Conservation (phyloP, 2,113 vertebrate species). For the Phalacrocorax brasilianus region DNA sequence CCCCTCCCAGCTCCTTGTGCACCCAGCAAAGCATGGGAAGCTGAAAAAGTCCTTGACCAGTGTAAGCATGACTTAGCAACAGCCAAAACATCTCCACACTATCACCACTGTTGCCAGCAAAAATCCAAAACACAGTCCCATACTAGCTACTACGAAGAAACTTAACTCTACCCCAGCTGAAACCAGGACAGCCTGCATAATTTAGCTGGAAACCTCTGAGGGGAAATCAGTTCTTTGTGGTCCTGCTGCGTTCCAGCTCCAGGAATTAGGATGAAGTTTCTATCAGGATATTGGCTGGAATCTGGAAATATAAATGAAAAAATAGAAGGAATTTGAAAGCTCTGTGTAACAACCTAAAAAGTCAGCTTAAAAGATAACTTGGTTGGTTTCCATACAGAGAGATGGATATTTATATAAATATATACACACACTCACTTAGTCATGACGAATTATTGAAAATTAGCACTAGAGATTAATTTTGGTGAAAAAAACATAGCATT, state of each 20-base stretch:
- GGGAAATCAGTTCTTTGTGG: neutral
- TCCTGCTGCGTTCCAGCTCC: neutral
- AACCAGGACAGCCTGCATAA: no score
- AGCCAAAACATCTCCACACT: no score
- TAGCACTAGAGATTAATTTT: neutral
- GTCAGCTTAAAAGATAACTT: neutral
- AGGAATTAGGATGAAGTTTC: neutral
- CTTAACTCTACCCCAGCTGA: no score
- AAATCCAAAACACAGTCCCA: no score
- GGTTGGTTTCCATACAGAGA: neutral
- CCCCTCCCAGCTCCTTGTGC: no score
- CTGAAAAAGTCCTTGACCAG: no score
- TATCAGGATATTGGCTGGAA: neutral
- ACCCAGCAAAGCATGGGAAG: no score
- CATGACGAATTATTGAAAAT: neutral
- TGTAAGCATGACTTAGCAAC: no score
- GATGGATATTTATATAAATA: neutral
- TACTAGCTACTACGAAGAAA: no score
- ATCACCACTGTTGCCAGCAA: no score
- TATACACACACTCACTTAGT: neutral
- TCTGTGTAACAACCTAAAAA: neutral
- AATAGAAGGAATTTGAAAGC: neutral
- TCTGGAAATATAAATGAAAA: neutral
- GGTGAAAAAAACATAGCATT: neutral
- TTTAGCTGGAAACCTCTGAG: neutral